Evolutionary conservation across 2,888 invertebrate species (phyloP).

Genomic region (Imbricaverruca yamaguchii): DNA sequence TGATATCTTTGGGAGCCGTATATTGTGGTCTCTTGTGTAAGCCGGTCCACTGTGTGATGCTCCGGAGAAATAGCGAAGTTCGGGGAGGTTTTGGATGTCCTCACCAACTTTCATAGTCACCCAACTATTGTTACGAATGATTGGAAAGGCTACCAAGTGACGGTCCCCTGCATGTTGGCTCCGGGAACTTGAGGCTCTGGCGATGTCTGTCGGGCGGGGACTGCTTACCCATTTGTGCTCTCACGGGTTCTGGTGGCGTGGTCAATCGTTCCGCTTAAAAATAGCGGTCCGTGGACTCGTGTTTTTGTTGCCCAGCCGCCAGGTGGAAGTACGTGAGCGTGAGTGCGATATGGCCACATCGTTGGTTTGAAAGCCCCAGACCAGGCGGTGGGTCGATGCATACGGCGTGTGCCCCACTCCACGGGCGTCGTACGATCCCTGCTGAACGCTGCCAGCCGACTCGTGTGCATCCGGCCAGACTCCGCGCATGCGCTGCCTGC

Average conservation of each 20-base stretch:
- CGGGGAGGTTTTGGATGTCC: not conserved
- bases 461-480: too few species aligned
- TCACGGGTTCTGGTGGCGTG: too few species aligned
- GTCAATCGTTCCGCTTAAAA: too few species aligned
- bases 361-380: not conserved
- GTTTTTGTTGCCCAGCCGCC: too few species aligned
- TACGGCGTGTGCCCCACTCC: not conserved
- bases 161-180: not conserved
- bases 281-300: too few species aligned
- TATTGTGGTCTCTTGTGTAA: not conserved
- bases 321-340: too few species aligned
- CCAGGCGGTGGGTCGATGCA: not conserved
- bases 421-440: not conserved
- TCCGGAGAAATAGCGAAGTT: not conserved
- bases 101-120: not conserved
- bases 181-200: not conserved
- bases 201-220: not conserved
- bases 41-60: not conserved
- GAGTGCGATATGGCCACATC: too few species aligned
- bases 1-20: not conserved
- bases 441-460: too few species aligned
- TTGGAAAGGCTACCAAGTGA: not conserved
- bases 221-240: too few species aligned
- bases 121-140: not conserved
- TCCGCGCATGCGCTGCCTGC: not conserved